A percentile compares a stretch with the other conserved stretches of the same genome.
These are phyloP conservation scores for Anthonomus grandis DNA, from an alignment of 1,140 invertebrate species.

Conservation along the genomic window DNA sequence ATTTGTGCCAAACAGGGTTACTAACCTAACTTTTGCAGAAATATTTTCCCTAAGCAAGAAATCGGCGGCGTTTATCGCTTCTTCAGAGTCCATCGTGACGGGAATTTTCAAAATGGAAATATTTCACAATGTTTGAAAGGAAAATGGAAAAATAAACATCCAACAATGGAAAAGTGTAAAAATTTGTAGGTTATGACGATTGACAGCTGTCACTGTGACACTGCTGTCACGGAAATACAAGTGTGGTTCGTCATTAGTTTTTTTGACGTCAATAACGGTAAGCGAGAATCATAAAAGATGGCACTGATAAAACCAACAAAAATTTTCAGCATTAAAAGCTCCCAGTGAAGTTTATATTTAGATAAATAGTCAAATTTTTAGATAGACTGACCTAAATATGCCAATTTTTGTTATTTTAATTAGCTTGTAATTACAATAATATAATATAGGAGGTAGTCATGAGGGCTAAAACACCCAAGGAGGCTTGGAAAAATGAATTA, in stretches of 20 bases:
- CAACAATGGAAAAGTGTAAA: neutral
- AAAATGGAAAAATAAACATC: neutral
- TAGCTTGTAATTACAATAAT: no score
- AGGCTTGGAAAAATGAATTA: no score
- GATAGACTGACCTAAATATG: no score
- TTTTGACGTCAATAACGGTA: neutral
- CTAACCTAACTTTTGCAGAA: constrained; percentile 43
- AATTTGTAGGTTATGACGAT: constrained; percentile 3
- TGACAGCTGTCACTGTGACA: neutral
- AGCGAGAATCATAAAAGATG: neutral
- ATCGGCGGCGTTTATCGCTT: constrained; percentile 39
- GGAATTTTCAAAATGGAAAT: neutral
- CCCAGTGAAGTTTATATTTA: no score
- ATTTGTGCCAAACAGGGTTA: neutral
- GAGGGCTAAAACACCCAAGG: no score
- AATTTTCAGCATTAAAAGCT: no score
- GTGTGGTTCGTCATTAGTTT: neutral
- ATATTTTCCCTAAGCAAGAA: constrained; percentile 42
- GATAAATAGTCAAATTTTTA: no score
- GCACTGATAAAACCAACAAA: no score
- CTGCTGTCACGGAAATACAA: neutral
- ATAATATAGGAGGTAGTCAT: no score
- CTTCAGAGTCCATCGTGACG: constrained; percentile 39
- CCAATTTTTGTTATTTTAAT: no score
- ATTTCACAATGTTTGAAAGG: neutral